Percentiles rank a stretch among this genome's conserved stretches.
Conservation (phyloP, 1,140 invertebrate species). For the Aleiodes sp. region DNA sequence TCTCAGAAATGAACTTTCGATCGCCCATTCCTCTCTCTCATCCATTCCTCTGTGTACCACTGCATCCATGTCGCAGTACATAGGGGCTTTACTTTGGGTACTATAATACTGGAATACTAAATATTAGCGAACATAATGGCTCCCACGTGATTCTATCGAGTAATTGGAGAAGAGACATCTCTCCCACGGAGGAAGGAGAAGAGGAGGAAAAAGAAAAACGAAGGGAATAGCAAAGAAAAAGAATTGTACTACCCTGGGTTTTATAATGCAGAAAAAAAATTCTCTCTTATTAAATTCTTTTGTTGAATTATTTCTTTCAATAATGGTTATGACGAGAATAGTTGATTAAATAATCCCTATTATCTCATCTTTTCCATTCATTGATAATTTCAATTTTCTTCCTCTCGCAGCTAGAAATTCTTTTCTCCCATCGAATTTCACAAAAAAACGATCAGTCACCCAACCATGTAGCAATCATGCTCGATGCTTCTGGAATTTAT, state of each 20-base stretch:
- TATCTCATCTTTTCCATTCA: not conserved
- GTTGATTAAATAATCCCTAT: not conserved
- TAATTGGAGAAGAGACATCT: not conserved
- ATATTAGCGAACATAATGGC: slow-evolving; percentile 16
- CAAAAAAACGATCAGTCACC: too few species aligned
- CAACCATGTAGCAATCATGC: too few species aligned
- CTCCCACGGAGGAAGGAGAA: too few species aligned
- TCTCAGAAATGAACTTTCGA: slow-evolving; percentile 23
- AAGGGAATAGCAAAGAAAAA: not conserved
- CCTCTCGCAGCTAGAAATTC: not conserved
- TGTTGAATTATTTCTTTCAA: not conserved
- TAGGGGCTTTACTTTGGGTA: not conserved
- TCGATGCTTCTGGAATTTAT: too few species aligned
- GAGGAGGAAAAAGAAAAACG: not conserved
- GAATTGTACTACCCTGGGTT: not conserved
- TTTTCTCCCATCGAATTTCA: too few species aligned
- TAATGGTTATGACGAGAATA: not conserved
- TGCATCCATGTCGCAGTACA: not conserved
- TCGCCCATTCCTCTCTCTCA: not conserved
- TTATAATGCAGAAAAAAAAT: not conserved
- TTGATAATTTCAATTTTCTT: not conserved
- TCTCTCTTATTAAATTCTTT: slow-evolving; percentile 10
- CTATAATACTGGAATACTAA: slow-evolving; percentile 9
- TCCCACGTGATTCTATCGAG: slow-evolving; percentile 1
- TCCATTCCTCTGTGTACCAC: not conserved